Conservation (phyloP, 2,888 invertebrate genomes). For the Heterodera filipjevi region DNA sequence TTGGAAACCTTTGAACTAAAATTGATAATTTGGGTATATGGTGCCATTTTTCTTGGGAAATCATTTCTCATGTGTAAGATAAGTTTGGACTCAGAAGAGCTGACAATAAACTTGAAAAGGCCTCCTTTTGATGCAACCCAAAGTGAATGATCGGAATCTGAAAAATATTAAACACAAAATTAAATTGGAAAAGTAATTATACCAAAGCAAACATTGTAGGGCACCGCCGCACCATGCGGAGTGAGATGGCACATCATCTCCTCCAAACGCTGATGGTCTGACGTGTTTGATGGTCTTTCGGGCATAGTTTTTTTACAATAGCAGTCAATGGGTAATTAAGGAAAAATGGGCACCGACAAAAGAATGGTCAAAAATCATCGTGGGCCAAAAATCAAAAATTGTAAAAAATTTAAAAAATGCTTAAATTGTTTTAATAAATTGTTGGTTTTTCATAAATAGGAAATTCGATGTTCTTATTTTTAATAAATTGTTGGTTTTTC, state of each 20-base stretch:
- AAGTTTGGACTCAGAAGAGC: conserved; percentile 41
- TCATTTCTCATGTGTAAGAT: conserved; percentile 50
- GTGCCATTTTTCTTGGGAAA: conserved; percentile 59
- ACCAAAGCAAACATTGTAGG: conserved; percentile 52
- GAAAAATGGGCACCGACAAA: neutral
- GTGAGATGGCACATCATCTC: conserved; percentile 63
- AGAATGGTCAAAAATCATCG: neutral
- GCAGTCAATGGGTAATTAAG: neutral
- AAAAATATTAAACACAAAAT: neutral
- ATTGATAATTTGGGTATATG: conserved; percentile 59
- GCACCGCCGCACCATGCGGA: conserved; percentile 52
- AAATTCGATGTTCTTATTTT: too few species aligned
- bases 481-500: too few species aligned
- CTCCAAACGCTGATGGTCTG: conserved; percentile 61
- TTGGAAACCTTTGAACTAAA: conserved; percentile 51
- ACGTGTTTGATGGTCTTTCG: conserved; percentile 59
- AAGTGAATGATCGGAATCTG: conserved; percentile 47
- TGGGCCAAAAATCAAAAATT: neutral
- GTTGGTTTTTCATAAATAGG: too few species aligned
- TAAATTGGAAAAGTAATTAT: neutral
- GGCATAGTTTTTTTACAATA: conserved; percentile 46
- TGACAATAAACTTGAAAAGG: conserved; percentile 54
- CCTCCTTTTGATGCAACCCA: conserved; percentile 62
- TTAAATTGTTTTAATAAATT: too few species aligned
- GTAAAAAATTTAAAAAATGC: too few species aligned